Base-by-base conservation (phyloP, 2,797 vertebrate genomes). In the Lagodon rhomboides region DNA sequence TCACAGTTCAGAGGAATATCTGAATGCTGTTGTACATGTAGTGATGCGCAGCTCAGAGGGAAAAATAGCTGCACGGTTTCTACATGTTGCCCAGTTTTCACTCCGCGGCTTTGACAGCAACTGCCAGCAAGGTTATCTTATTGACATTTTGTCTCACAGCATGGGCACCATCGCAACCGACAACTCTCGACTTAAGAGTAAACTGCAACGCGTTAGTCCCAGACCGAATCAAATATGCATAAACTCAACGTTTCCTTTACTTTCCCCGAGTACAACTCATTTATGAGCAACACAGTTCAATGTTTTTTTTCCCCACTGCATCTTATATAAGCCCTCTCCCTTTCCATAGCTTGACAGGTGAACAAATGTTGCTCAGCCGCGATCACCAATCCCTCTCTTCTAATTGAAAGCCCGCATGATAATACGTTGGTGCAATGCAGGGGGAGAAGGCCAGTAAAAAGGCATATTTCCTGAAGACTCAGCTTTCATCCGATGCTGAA, bases 191-290 rank as follows among this genome's bases (percentile, higher is more conserved):
- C 44, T 83, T 83, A 43, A 49, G 51, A 63, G n/a, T 41, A 30
- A 75, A 66, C 63, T 25, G 2, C 34, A 44, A 23, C 65, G n/a
- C 0, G 38, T 66, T n/a, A 23, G 38, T 73, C 72, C 47, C 70
- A 80, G 66, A 66, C 50, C 38, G 25, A 73, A 63, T 73, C 38
- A 71, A 86, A 80, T 75, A 79, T 72, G 61, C 55, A 78, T 71
- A 8, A 38, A 55, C 15, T 67, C 22, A 22, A 5, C 49, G 13
- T 23, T 60, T 25, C 44, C 25, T 72, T 72, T 10, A 10, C 34
- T 38, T 38, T 15, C 53, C 54, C 46, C 2, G 22, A 16, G 20
- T 6, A 56, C 20, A 38, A 73, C 1, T 51, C 51, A 61, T 73
- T 73, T 27, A 68, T 64, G n/a, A 67, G 49, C 30, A 64, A 16